Percentiles rank a stretch among this genome's conserved stretches.
Evolutionary conservation across 2,888 invertebrate species (phyloP).

Genomic region (Molorchus minor): DNA sequence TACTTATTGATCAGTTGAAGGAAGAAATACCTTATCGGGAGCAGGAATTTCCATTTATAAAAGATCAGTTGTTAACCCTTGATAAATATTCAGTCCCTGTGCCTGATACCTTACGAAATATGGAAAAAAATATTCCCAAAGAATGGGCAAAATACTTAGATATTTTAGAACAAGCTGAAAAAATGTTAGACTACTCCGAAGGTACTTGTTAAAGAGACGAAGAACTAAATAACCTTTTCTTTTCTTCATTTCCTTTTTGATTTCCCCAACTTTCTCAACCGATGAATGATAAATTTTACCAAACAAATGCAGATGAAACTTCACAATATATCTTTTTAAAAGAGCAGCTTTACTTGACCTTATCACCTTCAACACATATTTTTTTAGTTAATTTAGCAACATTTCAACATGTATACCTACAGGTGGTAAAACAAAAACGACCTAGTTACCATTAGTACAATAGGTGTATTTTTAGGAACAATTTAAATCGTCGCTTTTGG

Average conservation of each 20-base stretch:
- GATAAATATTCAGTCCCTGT: conserved; percentile 80
- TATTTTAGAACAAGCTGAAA: conserved; percentile 75
- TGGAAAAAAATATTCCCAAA: conserved; percentile 68
- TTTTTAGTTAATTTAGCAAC: too few relatives aligned
- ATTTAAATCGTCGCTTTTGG: conserved; percentile 75
- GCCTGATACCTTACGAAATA: conserved; percentile 67
- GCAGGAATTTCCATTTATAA: conserved; percentile 77
- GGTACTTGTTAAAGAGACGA: conserved; percentile 57
- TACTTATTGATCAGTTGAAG: conserved; percentile 74
- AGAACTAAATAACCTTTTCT: conserved; percentile 4
- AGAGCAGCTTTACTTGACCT: too few relatives aligned
- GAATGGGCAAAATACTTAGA: conserved; percentile 78
- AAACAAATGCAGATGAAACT: too few relatives aligned
- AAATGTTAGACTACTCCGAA: conserved; percentile 77
- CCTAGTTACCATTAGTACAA: too few relatives aligned
- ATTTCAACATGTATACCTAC: too few relatives aligned
- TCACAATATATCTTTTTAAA: too few relatives aligned
- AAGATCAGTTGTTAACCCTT: conserved; percentile 77
- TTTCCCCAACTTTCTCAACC: conserved; percentile 14
- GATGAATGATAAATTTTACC: too few relatives aligned
- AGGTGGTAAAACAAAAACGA: too few relatives aligned
- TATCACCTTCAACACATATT: too few relatives aligned
- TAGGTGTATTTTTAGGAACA: conserved; percentile 64
- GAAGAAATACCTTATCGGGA: conserved; percentile 72
- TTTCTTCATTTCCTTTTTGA: conserved; percentile 10